Evolutionary conservation across 2,113 vertebrate genomes (phyloP).

Genomic region (Lates calcarifer): DNA sequence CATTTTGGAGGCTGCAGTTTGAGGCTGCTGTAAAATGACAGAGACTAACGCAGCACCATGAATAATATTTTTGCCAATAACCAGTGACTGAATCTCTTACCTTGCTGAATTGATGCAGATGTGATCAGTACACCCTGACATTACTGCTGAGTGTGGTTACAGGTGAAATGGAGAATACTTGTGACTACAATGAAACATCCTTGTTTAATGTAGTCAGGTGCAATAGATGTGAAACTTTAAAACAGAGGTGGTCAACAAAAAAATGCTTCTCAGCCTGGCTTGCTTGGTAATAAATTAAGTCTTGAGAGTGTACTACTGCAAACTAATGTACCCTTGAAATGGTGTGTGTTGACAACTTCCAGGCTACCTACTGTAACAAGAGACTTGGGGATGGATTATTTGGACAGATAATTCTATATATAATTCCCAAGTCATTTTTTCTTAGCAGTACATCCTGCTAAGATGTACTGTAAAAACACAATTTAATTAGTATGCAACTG

Average conservation of each 20-base stretch:
- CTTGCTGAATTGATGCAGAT: too few relatives aligned
- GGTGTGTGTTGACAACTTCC: not conserved
- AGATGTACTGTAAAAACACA: slow-evolving; percentile 29
- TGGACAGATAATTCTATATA: slow-evolving; percentile 48
- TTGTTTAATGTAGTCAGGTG: too few relatives aligned
- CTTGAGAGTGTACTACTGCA: not conserved
- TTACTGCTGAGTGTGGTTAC: too few relatives aligned
- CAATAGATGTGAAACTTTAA: not conserved
- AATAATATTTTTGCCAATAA: not conserved
- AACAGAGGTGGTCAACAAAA: not conserved
- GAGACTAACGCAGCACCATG: not conserved
- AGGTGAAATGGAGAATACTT: too few relatives aligned
- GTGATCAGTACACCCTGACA: too few relatives aligned
- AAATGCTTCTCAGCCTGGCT: not conserved
- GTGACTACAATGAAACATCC: too few relatives aligned
- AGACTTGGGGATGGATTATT: slow-evolving; percentile 32
- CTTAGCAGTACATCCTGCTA: slow-evolving; percentile 7
- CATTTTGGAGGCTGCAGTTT: not conserved
- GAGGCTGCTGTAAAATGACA: not conserved
- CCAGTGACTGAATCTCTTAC: not conserved
- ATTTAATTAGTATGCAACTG: slow-evolving; percentile 29
- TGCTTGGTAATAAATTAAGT: not conserved
- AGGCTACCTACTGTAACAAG: not conserved
- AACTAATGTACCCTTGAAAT: not conserved
- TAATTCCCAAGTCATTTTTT: not conserved